phyloP scores from a whole-genome alignment of 2,797 vertebrate species.

The Pseudochirops cupreus region DNA sequence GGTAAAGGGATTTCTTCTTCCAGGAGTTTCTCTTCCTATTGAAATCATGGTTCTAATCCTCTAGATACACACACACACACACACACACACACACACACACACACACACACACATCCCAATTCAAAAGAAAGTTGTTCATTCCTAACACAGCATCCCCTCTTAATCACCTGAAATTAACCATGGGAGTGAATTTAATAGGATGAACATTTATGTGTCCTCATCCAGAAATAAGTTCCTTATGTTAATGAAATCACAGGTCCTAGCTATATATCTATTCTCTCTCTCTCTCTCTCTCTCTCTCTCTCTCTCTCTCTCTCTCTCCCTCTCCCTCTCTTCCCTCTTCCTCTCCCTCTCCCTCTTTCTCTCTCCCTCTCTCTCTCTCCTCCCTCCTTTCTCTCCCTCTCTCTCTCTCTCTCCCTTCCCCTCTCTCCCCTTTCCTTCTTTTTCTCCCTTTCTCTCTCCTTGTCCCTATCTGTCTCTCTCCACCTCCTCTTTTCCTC shows the following conservation, averaged over 20 bases:
- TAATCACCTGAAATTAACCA: neutral
- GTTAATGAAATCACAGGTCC: neutral
- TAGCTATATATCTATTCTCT: neutral
- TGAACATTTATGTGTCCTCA: neutral
- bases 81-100: too few relatives aligned
- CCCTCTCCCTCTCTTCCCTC: neutral
- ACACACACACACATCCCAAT: neutral
- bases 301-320: too few relatives aligned
- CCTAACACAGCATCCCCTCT: neutral
- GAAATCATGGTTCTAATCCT: too few relatives aligned
- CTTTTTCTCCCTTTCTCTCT: accelerated
- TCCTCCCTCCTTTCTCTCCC: neutral
- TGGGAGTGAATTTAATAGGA: neutral
- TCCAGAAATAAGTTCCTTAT: neutral
- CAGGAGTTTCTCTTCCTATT: too few relatives aligned
- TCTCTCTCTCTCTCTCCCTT: too few relatives aligned
- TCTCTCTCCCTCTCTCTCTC: too few relatives aligned
- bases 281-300: neutral
- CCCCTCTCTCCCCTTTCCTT: too few relatives aligned
- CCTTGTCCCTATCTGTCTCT: neutral
- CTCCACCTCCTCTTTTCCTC: too few relatives aligned
- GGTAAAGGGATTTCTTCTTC: neutral
- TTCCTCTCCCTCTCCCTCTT: too few relatives aligned
- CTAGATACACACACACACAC: too few relatives aligned
- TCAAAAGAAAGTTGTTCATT: neutral